Evolutionary conservation across 2,797 vertebrate species (phyloP), one percentile per base, ranked within the genome.

Genomic region (Gouania willdenowi): DNA sequence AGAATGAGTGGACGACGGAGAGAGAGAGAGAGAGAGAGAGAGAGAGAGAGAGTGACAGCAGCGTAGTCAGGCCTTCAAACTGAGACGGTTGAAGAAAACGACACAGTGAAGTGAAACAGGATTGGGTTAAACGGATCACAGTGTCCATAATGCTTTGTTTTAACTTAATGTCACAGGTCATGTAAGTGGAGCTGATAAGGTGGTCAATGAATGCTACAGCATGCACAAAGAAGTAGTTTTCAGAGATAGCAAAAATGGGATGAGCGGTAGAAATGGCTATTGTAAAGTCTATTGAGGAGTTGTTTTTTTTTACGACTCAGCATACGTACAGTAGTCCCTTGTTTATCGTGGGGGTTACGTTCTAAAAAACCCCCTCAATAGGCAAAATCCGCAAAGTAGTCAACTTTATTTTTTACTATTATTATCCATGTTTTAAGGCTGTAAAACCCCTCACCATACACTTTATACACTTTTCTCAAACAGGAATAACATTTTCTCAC

Each of bases 51-150:
- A 33, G 47, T 48, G 66, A 63, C 12, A 32, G 64, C 26, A 60
- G 59, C 33, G 13, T 5, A 40, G 64, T 26, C 21, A 39, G 17
- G 33, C 62, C 43, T 63, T 71, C 71, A 80, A 77, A 82, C 74
- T 72, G 49, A 72, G 66, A 78, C 51, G 8, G 72, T 50, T 66
- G 67, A 27, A 54, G 54, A 47, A 66, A 66, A 73, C 75, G 71
- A 73, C 72, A 68, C 64, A 43, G 33, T 39, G 61, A 78, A 75
- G 63, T 42, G 21, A 66, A 71, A 68, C 75, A 68, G 65, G 52
- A 69, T 40, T 51, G 67, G 61, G 61, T 73, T 78, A 82, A 85
- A 83, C 82, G 65, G 74, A 81, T 79, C 75, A 78, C 70, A 69
- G 28, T 75, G 75, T 85, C 79, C 22, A 46, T 48, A 82, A 75